Evolutionary conservation across 2,797 vertebrate genomes (phyloP), one percentile per base, ranked within the genome.

Genomic region (Chloroceryle inda): DNA sequence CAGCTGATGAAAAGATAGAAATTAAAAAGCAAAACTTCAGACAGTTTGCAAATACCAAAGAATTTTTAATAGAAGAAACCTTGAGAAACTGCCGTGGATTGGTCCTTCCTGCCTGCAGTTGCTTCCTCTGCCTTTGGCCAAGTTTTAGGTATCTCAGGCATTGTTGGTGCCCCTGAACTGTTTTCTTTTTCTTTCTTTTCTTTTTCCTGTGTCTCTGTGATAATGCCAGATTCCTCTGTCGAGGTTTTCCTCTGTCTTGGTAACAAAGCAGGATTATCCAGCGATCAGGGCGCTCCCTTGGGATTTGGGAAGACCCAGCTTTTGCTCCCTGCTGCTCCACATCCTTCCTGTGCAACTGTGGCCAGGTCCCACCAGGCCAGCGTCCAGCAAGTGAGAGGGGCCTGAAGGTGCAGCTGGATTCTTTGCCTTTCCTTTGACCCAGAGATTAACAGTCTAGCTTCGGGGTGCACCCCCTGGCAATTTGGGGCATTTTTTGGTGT

Each of bases 91-190:
- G 38, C 72, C 10, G 0, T 44, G 26, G 79, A 26, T 92, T 37
- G 1, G 4, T 75, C 55, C 47, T 88, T 84, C 68, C 81, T 91
- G 63, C 81, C 84, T 91, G 53, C 37, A 9, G 45, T 26, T 0
- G 2, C 68, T 94, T 92, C 85, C 94, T 93, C 75, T 88, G 55
- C 59, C 45, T 64, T 35, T 13, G 27, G 94, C 92, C 85, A 76
- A 76, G 86, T 47, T 82, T 53, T 35, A 50, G 84, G 67, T 63
- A 21, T 17, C 83, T 58, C 31, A 0, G 64, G 77, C 40, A 20
- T 49, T 50, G 67, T 53, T 13, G 16, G 9, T 90, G 92, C 80
- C 71, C 55, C 75, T 79, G 33, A 67, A 93, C 71, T 90, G 93
- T 31, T 80, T 93, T 95, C 90, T 49, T 49, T 24, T 45, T 4